phyloP scores from a whole-genome alignment of 2,888 invertebrate species.

The Xiphydria camelus region DNA sequence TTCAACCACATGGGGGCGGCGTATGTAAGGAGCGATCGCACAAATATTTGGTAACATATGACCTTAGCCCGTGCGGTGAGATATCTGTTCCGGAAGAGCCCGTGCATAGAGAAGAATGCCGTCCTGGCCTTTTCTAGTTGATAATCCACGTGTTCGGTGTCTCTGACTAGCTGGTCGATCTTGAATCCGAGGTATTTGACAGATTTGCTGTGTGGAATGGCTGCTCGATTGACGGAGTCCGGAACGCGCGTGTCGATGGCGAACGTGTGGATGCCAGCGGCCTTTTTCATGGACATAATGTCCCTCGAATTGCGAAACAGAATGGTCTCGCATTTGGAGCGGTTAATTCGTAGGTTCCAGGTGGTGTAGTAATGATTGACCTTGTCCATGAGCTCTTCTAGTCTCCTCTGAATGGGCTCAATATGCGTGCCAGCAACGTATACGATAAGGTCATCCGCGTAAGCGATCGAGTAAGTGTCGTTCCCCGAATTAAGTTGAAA shows the following conservation, averaged over 20 bases:
- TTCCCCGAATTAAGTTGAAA: not conserved
- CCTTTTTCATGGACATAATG: not conserved
- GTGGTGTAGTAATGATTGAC: constrained; percentile 12
- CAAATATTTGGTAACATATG: constrained; percentile 17
- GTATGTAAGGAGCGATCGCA: constrained; percentile 19
- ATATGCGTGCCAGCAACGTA: constrained; percentile 4
- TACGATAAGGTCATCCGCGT: constrained; percentile 8
- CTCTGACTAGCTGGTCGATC: constrained; percentile 11
- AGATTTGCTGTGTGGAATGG: constrained; percentile 1
- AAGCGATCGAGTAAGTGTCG: not conserved
- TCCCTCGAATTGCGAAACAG: constrained; percentile 10
- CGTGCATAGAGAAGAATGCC: not conserved
- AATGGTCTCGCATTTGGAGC: constrained; percentile 18
- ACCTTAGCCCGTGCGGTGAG: not conserved
- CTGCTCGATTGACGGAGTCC: not conserved
- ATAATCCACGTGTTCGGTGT: not conserved
- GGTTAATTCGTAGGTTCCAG: constrained; percentile 20
- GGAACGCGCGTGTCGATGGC: not conserved
- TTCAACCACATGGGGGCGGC: constrained; percentile 21
- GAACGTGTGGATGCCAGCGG: not conserved
- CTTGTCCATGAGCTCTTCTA: constrained; percentile 7
- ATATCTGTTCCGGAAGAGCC: not conserved
- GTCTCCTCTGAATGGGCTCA: not conserved
- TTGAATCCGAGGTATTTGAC: constrained; percentile 19
- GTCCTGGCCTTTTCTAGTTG: constrained; percentile 12